A percentile compares a stretch with the other conserved stretches of the same genome.
phyloP scores from a whole-genome alignment of 2,888 invertebrate genomes.

The Zeuzera pyrina region DNA sequence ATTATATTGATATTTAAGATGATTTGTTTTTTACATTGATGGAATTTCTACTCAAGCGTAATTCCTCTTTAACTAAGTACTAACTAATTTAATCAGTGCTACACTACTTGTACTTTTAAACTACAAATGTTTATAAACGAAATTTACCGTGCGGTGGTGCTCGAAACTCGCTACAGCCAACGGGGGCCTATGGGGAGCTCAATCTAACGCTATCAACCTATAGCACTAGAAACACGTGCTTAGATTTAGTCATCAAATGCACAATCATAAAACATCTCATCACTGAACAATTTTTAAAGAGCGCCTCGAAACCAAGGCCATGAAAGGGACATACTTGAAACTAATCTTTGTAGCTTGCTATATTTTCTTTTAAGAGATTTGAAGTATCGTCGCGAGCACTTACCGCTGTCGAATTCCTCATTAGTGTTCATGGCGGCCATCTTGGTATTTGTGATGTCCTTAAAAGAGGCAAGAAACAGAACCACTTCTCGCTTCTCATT shows the following conservation, averaged over 20 bases:
- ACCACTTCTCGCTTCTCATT: constrained; percentile 98
- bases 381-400: constrained; percentile 54
- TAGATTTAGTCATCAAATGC: constrained; percentile 34
- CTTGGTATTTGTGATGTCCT: constrained; percentile 95
- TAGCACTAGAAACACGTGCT: constrained; percentile 58
- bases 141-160: constrained; percentile 66
- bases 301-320: constrained; percentile 22
- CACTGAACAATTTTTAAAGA: constrained; percentile 18
- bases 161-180: constrained; percentile 52
- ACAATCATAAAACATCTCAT: too few species aligned
- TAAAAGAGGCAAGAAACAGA: constrained; percentile 95
- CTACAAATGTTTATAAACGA: constrained; percentile 21
- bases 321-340: constrained; percentile 20
- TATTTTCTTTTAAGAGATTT: constrained; percentile 28
- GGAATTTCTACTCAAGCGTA: too few species aligned
- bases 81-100: constrained; percentile 30
- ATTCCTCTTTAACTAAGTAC: too few species aligned
- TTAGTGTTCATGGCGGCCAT: constrained; percentile 88
- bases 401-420: constrained; percentile 90
- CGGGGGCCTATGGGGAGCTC: constrained; percentile 54
- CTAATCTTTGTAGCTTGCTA: constrained; percentile 23
- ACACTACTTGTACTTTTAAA: constrained; percentile 12
- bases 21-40: too few species aligned
- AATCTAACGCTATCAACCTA: constrained; percentile 52
- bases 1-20: too few species aligned